phyloP scores from a whole-genome alignment of 1,140 invertebrate species.

The Calliopsis andreniformis region DNA sequence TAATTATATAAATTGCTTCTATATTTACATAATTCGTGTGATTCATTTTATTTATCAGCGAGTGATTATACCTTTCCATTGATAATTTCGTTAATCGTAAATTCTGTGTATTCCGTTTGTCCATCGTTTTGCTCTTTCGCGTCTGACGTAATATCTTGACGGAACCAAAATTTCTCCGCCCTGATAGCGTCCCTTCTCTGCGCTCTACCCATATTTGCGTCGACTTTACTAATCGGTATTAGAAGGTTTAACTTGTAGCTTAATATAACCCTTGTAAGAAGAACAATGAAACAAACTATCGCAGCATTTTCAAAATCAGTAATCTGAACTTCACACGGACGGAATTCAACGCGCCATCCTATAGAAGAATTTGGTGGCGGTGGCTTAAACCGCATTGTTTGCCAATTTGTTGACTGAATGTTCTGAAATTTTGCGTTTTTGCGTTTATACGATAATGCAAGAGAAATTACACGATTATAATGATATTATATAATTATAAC shows the following conservation, averaged over 20 bases:
- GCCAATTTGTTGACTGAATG: constrained; percentile 99
- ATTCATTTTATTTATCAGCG: neutral
- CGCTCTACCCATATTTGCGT: constrained; percentile 98
- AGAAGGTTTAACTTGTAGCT: constrained; percentile 98
- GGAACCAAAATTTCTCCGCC: constrained; percentile 95
- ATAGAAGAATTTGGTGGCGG: constrained; percentile 97
- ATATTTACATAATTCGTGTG: neutral
- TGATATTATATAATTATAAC: constrained; percentile 42
- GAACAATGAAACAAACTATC: constrained; percentile 98
- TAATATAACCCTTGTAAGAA: constrained; percentile 97
- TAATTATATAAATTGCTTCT: constrained; percentile 50
- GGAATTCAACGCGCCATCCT: constrained; percentile 99
- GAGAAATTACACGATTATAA: constrained; percentile 19
- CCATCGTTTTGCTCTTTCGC: constrained; percentile 72
- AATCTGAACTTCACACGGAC: constrained; percentile 98
- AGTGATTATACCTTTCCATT: constrained; percentile 92
- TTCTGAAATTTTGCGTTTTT: constrained; percentile 86
- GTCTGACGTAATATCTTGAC: constrained; percentile 87
- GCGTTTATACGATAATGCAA: constrained; percentile 18
- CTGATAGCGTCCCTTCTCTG: constrained; percentile 94
- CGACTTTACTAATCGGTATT: constrained; percentile 99
- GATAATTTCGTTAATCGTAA: constrained; percentile 98
- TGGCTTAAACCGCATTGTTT: constrained; percentile 99
- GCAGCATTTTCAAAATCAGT: constrained; percentile 99
- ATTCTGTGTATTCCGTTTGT: constrained; percentile 84